phyloP scores from a whole-genome alignment of 2,113 vertebrate species.

The Mirounga angustirostris region DNA sequence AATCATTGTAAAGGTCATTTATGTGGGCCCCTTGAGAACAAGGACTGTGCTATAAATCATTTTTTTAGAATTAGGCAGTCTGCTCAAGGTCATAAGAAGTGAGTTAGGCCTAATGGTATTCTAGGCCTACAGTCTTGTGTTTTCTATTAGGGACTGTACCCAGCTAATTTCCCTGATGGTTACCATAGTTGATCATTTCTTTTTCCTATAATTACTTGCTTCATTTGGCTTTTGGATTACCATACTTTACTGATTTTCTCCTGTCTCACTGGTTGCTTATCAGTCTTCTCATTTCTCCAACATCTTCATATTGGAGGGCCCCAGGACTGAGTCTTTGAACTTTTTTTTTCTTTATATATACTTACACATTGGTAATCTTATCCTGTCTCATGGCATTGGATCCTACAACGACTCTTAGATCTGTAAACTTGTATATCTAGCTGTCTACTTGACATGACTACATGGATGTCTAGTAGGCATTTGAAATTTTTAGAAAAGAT shows the following conservation, averaged over 20 bases:
- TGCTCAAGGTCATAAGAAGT: background rate
- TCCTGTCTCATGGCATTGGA: background rate
- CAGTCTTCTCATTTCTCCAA: background rate
- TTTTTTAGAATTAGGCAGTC: background rate
- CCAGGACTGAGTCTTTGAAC: background rate
- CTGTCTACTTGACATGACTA: background rate
- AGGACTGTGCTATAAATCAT: conserved; percentile 10
- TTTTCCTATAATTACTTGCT: conserved; percentile 20
- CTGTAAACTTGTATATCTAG: background rate
- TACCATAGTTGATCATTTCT: background rate
- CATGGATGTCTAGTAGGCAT: background rate
- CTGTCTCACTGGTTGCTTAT: background rate
- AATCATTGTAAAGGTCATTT: background rate
- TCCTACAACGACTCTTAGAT: background rate
- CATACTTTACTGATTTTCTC: background rate
- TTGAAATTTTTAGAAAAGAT: background rate
- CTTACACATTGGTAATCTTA: background rate
- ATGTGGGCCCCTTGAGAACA: background rate
- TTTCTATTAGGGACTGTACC: background rate
- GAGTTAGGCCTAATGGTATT: background rate
- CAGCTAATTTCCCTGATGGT: background rate
- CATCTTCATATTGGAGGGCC: background rate
- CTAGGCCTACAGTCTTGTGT: background rate
- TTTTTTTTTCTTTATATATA: conserved; percentile 16
- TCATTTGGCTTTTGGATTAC: background rate